Base-by-base conservation (phyloP, 2,797 vertebrate genomes). In the Spheniscus humboldti region DNA sequence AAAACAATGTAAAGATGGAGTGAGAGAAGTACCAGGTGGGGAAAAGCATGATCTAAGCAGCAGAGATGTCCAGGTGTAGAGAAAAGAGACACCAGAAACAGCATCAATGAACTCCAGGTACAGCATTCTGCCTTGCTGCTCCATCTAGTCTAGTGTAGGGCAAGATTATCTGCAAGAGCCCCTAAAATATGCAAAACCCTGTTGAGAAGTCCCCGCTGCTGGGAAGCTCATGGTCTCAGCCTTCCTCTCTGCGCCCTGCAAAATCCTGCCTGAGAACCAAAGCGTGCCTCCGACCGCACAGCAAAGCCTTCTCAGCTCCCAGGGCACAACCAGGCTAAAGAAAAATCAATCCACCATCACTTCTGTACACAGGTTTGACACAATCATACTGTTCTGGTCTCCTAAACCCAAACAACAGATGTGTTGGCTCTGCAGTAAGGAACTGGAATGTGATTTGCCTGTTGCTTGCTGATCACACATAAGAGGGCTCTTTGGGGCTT, bases 401-500 rank as follows among this genome's bases (percentile, higher is more conserved):
- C 93, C 74, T 73, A 91, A 62, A 89, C 81, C 81, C 90, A 83
- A 95, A 94, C 95, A 96, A 93, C 91, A 84, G 96, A 24, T 6
- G 0, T 11, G 79, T 20, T 43, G 59, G 62, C 86, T 86, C 86
- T 67, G 82, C 67, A 24, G 47, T 3, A 25, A 82, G 86, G 56
- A 59, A 63, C 88, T 10, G 57, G 39, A 90, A 67, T 57, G 68
- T 1, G 50, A 71, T 77, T n/a, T 88, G 88, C 87, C n/a, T 45
- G 66, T 62, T 3, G 23, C 86, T 69, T 41, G 66, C 80, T 25
- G 91, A 73, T 94, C 75, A 37, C 90, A 50, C 20, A 3, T 43
- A 57, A 90, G 77, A 41, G 71, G 67, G 41, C 64, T 71, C 72
- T 67, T 75, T 2, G 48, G 56, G 75, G 63, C 50, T 92, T 35